Conservation (phyloP, 2,797 vertebrate genomes). For the Taeniopygia guttata region DNA sequence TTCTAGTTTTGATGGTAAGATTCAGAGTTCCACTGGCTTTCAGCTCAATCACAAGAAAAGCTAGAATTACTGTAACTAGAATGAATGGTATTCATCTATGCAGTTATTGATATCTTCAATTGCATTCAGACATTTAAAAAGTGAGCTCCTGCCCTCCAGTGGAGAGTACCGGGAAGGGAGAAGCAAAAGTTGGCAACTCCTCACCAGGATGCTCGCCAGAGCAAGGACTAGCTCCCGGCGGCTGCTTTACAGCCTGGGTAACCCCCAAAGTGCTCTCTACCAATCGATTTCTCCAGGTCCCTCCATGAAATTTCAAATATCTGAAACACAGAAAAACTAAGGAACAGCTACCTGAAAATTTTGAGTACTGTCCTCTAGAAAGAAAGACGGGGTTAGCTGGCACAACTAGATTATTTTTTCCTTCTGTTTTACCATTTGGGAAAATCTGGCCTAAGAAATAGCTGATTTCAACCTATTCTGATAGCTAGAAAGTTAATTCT, state of each 20-base stretch:
- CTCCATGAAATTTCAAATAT: not conserved
- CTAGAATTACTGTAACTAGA: not conserved
- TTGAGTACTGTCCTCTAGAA: not conserved
- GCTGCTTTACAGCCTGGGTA: fast-evolving
- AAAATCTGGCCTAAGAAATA: not conserved
- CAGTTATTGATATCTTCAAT: not conserved
- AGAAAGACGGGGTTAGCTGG: not conserved
- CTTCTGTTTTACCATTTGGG: not conserved
- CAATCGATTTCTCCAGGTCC: not conserved
- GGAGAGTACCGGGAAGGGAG: not conserved
- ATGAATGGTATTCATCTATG: not conserved
- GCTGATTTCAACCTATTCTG: not conserved
- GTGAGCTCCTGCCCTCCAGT: constrained; percentile 55
- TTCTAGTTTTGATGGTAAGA: not conserved
- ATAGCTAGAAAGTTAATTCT: not conserved
- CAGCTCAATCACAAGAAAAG: not conserved
- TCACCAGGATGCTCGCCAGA: not conserved
- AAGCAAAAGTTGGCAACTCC: not conserved
- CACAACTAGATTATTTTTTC: not conserved
- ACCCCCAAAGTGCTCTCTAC: not conserved
- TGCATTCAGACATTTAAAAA: not conserved
- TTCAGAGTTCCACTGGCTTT: not conserved
- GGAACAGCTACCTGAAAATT: not conserved
- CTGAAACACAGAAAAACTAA: not conserved
- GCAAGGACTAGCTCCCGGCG: fast-evolving